A percentile compares a stretch with the other conserved stretches of the same genome.
These are phyloP conservation scores for Chiroxiphia lanceolata DNA, from an alignment of 2,797 vertebrate genomes.

Conservation along the genomic window DNA sequence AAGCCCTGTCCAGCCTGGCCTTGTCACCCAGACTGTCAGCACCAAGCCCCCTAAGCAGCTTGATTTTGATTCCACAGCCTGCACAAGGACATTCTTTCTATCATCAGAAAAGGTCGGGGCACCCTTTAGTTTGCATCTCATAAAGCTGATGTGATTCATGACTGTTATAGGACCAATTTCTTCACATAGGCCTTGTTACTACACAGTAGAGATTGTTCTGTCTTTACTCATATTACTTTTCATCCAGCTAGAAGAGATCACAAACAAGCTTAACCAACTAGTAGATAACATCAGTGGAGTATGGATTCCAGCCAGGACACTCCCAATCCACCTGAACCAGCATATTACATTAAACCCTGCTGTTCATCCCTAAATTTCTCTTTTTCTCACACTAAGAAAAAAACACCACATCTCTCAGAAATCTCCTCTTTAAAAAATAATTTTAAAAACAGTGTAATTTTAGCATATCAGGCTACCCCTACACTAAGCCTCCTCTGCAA, in stretches of 20 bases:
- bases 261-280: not conserved
- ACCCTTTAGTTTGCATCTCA: not conserved
- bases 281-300: not conserved
- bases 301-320: not conserved
- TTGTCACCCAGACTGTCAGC: not conserved
- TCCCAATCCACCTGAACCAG: not conserved
- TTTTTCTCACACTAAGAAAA: not conserved
- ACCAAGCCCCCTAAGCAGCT: not conserved
- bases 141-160: not conserved
- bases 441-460: not conserved
- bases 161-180: not conserved
- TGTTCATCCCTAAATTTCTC: not conserved
- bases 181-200: not conserved
- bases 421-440: not conserved
- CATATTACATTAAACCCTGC: not conserved
- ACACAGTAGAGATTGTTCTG: not conserved
- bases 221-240: not conserved
- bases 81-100: not conserved
- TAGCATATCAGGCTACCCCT: not conserved
- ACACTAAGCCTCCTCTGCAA: slow-evolving; percentile 10
- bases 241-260: not conserved
- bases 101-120: not conserved
- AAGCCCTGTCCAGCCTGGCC: not conserved
- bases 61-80: not conserved
- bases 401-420: not conserved